Conservation (phyloP, 2,797 vertebrate species). For the Sebastes taczanowskii region DNA sequence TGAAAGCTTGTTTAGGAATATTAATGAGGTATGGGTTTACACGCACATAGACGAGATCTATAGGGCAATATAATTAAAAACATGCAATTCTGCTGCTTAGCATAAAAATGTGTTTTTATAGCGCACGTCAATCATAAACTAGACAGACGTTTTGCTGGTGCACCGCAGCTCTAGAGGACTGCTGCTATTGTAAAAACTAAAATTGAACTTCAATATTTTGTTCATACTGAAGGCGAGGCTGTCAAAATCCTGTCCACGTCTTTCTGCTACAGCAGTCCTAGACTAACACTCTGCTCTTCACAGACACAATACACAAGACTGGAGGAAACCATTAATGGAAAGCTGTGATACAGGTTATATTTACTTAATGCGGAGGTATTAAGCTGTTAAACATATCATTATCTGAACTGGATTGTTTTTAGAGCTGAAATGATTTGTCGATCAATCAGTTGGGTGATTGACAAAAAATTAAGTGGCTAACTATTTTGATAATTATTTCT, state of each 20-base stretch:
- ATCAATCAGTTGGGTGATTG: no score
- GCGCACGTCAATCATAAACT: not conserved
- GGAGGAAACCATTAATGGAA: not conserved
- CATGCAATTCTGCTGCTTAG: not conserved
- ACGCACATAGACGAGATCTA: not conserved
- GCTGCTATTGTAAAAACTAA: slow-evolving; percentile 7
- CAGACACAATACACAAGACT: not conserved
- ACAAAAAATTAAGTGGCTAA: no score
- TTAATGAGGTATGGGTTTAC: slow-evolving; percentile 23
- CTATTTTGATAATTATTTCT: no score
- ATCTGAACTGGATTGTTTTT: not conserved
- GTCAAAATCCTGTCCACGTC: slow-evolving; percentile 5
- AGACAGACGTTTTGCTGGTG: not conserved
- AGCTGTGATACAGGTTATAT: not conserved
- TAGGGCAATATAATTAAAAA: not conserved
- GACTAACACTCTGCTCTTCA: not conserved
- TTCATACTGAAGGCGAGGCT: not conserved
- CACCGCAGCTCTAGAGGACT: not conserved
- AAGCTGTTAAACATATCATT: not conserved
- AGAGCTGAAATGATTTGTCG: no score
- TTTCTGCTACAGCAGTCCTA: not conserved
- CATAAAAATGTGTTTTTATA: slow-evolving; percentile 8
- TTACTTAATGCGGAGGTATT: not conserved
- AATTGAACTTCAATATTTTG: slow-evolving; percentile 15
- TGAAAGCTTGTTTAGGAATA: slow-evolving; percentile 41